Conservation (phyloP, 2,113 vertebrate genomes). For the Saccopteryx leptura region DNA sequence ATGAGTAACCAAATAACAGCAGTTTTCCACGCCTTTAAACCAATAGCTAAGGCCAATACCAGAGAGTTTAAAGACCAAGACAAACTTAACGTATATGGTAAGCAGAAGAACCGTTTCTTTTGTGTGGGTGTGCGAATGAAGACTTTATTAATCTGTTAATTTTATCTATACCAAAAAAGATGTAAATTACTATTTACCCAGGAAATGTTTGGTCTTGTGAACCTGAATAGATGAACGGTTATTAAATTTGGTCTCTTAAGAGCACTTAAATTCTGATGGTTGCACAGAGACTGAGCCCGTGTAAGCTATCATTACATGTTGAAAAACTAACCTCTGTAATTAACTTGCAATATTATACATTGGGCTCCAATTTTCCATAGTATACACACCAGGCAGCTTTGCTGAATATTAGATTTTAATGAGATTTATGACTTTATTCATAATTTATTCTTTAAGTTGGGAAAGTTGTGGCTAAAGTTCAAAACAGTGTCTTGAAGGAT, state of each 20-base stretch:
- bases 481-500: slow-evolving; percentile 56
- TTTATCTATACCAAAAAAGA: slow-evolving; percentile 54
- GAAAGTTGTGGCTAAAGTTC: slow-evolving; percentile 71
- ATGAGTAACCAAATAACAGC: slow-evolving; percentile 52
- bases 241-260: slow-evolving; percentile 82
- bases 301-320: slow-evolving; percentile 67
- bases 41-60: neutral
- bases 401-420: slow-evolving; percentile 85
- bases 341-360: slow-evolving; percentile 81
- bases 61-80: slow-evolving; percentile 41
- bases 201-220: slow-evolving; percentile 64
- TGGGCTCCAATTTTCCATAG: slow-evolving; percentile 79
- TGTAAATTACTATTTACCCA: slow-evolving; percentile 58
- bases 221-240: slow-evolving; percentile 70
- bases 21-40: slow-evolving; percentile 32
- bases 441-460: slow-evolving; percentile 80
- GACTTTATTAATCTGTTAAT: slow-evolving; percentile 57
- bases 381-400: slow-evolving; percentile 77
- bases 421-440: slow-evolving; percentile 82
- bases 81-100: neutral
- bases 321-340: slow-evolving; percentile 81
- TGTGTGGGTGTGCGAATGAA: neutral
- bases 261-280: slow-evolving; percentile 69
- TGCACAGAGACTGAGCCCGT: slow-evolving; percentile 49
- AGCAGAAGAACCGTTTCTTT: neutral